Conservation (phyloP, 2,888 invertebrate species). For the Trisateles emortualis region DNA sequence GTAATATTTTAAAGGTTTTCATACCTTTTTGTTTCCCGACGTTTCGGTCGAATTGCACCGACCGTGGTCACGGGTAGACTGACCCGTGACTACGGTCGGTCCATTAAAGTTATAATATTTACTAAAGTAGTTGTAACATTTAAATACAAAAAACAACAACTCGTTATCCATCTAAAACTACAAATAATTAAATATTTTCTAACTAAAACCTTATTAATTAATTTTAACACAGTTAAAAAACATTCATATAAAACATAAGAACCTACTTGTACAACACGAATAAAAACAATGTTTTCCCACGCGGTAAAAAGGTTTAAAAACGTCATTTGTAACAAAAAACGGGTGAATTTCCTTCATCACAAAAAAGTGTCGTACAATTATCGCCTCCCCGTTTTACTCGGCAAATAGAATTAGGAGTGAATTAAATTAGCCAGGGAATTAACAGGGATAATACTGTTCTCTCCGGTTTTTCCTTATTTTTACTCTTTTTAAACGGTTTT, state of each 20-base stretch:
- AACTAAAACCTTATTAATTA: too few species aligned
- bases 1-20: too few species aligned
- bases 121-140: too few species aligned
- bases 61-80: too few species aligned
- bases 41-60: too few species aligned
- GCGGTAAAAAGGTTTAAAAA: slow-evolving; percentile 63
- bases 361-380: slow-evolving; percentile 82
- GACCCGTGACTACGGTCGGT: too few species aligned
- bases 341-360: slow-evolving; percentile 63
- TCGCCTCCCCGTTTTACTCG: slow-evolving; percentile 83
- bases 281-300: slow-evolving; percentile 66
- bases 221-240: too few species aligned
- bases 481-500: slow-evolving; percentile 67
- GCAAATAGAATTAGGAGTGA: slow-evolving; percentile 86
- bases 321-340: slow-evolving; percentile 62
- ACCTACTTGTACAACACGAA: slow-evolving; percentile 32
- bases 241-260: not conserved
- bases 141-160: too few species aligned
- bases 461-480: slow-evolving; percentile 77
- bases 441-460: slow-evolving; percentile 83
- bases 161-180: too few species aligned
- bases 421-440: slow-evolving; percentile 85
- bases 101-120: too few species aligned
- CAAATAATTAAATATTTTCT: too few species aligned
- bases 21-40: too few species aligned